A percentile compares a stretch with the other conserved stretches of the same genome.
Evolutionary conservation across 2,888 invertebrate genomes (phyloP).

Genomic region (Chloromyia formosa): DNA sequence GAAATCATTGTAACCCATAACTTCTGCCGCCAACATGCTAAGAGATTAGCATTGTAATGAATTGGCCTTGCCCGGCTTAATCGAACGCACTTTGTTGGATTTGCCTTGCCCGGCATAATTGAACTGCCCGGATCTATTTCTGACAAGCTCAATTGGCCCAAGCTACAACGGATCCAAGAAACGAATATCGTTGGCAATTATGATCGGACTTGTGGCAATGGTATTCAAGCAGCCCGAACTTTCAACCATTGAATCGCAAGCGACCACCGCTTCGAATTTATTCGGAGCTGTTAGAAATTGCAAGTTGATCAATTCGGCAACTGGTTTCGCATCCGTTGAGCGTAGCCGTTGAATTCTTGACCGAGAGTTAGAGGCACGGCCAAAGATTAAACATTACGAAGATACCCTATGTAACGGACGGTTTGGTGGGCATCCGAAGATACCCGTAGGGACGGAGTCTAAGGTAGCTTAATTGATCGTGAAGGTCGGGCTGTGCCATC

Average conservation of each 20-base stretch:
- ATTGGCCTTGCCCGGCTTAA: too few species aligned
- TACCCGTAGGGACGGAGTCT: too few species aligned
- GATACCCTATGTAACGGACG: too few species aligned
- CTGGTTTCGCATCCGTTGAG: constrained; percentile 86
- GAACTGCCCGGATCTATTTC: constrained; percentile 99
- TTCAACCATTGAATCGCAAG: constrained; percentile 93
- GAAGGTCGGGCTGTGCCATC: too few species aligned
- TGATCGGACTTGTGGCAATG: constrained; percentile 92
- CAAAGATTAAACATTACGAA: too few species aligned
- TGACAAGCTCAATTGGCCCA: constrained; percentile 92
- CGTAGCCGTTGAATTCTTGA: constrained; percentile 97
- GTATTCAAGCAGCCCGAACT: constrained; percentile 94
- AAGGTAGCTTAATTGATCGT: too few species aligned
- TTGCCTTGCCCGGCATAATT: constrained; percentile 99
- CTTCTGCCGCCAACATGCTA: constrained; percentile 96
- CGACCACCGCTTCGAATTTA: constrained; percentile 96
- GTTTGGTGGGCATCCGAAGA: too few species aligned
- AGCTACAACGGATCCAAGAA: constrained; percentile 95
- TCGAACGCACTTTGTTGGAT: constrained; percentile 99
- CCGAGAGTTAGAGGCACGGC: constrained; percentile 95
- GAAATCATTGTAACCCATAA: constrained; percentile 99
- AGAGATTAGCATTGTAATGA: too few species aligned
- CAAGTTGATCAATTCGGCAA: constrained; percentile 82
- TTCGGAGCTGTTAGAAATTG: constrained; percentile 95
- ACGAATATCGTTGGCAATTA: constrained; percentile 93